Evolutionary conservation across 2,797 vertebrate genomes (phyloP), one percentile per base, ranked within the genome.

Genomic region (Psittacula echo): DNA sequence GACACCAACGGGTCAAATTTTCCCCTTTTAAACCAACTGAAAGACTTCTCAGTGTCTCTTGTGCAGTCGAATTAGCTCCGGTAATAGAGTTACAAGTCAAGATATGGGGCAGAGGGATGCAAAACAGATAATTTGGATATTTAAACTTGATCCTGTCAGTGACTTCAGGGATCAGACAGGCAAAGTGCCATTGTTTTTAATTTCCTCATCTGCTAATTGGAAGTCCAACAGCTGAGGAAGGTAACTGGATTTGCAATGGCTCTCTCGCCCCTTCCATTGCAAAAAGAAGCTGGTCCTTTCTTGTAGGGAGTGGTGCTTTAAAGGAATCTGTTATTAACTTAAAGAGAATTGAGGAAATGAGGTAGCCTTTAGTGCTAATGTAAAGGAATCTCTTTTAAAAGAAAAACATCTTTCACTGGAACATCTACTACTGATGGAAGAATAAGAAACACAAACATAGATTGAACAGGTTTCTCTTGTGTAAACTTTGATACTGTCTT

Each of bases 221-320:
- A 84, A 89, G 41, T 22, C 21, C 44, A 30, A 75, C 51, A 88
- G 20, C 29, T 81, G 71, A 85, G 47, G 18, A 72, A 37, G 44
- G 39, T 79, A 66, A 37, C 24, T 22, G 34, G 24, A 20, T 67
- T 22, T 88, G 48, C 0, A 0, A 19, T 0, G 2, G 14, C 14
- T 87, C 45, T 19, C 6, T 78, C 15, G 4, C 2, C 12, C 24
- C 66, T 88, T 53, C 29, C 19, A 14, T 7, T 84, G 48, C n/a
- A 75, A 74, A 74, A 15, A 5, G 13, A 84, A 48, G 7, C 10
- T 12, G 13, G 6, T 70, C 19, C 3, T 58, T 30, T 54, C 34
- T 65, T 34, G 2, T 60, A 4, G 68, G 84, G 48, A 85, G 18
- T 79, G 19, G 5, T n/a, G 85, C 18, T 89, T 82, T 54, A 85